A percentile compares a stretch with the other conserved stretches of the same genome.
These are phyloP conservation scores for Phortica magna DNA, from an alignment of 2,888 invertebrate genomes.

Conservation along the genomic window DNA sequence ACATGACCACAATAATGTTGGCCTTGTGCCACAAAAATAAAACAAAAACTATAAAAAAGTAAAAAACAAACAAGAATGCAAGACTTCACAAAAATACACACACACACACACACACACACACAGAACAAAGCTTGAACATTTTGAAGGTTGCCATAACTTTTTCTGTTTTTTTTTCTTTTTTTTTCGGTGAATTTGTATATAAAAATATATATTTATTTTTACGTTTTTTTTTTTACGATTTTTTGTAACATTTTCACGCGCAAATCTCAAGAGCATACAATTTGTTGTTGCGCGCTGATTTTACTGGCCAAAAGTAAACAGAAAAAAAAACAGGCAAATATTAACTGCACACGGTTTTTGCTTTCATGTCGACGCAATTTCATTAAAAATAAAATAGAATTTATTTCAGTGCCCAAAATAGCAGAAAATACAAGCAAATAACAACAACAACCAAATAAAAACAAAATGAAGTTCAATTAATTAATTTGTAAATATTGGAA, in stretches of 20 bases:
- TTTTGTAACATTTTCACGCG: too few species aligned
- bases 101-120: neutral
- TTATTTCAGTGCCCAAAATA: constrained; percentile 31
- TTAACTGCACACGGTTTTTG: too few species aligned
- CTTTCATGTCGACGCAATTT: neutral
- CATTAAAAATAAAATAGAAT: neutral
- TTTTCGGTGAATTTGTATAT: constrained; percentile 47
- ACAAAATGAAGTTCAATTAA: constrained; percentile 1
- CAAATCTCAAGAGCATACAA: too few species aligned
- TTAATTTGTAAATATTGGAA: neutral
- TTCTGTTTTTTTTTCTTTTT: too few species aligned
- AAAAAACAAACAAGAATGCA: neutral
- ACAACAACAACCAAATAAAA: neutral
- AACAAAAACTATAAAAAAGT: neutral
- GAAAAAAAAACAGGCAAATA: too few species aligned
- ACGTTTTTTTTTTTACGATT: too few species aligned
- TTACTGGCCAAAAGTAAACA: too few species aligned
- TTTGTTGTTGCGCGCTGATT: too few species aligned
- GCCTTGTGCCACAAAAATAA: constrained; percentile 31
- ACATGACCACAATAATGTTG: constrained; percentile 31
- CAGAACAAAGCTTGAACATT: constrained; percentile 3
- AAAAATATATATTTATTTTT: constrained; percentile 46
- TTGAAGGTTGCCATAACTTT: constrained; percentile 39
- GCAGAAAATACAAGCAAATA: neutral
- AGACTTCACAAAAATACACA: neutral